These are phyloP conservation scores for Calliphora vicina DNA, from an alignment of 1,140 invertebrate genomes.

Conservation along the genomic window DNA sequence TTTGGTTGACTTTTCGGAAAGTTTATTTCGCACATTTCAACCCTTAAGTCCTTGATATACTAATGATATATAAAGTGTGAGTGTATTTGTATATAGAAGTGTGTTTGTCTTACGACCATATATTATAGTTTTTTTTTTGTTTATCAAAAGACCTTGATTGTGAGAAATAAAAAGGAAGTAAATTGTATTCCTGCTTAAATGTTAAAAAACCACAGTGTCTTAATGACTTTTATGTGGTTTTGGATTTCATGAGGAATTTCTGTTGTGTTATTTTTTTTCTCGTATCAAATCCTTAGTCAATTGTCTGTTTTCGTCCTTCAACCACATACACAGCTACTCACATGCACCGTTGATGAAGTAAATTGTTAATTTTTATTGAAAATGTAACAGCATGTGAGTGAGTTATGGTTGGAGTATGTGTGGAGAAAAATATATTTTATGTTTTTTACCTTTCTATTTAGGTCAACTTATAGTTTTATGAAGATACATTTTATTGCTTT, in stretches of 20 bases:
- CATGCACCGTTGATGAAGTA: not conserved
- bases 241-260: not conserved
- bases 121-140: too few relatives aligned
- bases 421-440: not conserved
- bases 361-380: not conserved
- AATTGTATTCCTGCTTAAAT: not conserved
- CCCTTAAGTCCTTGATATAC: not conserved
- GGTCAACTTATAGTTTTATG: not conserved
- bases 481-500: not conserved
- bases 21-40: not conserved
- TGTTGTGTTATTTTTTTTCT: not conserved
- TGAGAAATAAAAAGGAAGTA: not conserved
- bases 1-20: not conserved
- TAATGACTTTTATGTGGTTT: constrained; percentile 13
- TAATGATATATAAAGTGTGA: too few relatives aligned
- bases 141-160: not conserved
- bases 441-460: not conserved
- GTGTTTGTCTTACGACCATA: too few relatives aligned
- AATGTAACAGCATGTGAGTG: not conserved
- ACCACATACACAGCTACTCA: not conserved
- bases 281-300: not conserved
- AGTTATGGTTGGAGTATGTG: not conserved
- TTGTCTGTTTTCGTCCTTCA: not conserved
- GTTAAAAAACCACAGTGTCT: constrained; percentile 2
- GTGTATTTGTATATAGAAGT: too few relatives aligned